phyloP scores from a whole-genome alignment of 2,888 invertebrate genomes.

The Salticus scenicus region DNA sequence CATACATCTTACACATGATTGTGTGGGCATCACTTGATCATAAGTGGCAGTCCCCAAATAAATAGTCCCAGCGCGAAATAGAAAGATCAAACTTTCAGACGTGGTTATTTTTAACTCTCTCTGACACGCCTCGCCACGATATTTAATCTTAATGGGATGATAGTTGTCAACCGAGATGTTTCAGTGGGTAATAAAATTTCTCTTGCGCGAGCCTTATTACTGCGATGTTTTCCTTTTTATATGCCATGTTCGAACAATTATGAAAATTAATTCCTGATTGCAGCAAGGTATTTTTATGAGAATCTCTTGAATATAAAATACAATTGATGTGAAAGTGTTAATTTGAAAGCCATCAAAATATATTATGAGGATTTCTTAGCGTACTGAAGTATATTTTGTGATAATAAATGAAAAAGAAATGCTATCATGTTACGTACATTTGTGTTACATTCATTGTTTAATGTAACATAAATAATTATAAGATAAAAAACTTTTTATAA shows the following conservation, averaged over 20 bases:
- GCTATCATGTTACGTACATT: too few relatives aligned
- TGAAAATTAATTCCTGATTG: too few relatives aligned
- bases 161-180: neutral
- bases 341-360: too few relatives aligned
- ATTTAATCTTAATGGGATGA: neutral
- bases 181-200: neutral
- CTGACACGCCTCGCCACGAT: neutral
- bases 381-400: too few relatives aligned
- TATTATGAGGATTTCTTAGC: too few relatives aligned
- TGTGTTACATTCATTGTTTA: too few relatives aligned
- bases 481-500: too few relatives aligned
- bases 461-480: too few relatives aligned
- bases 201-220: neutral
- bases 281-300: too few relatives aligned
- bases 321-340: too few relatives aligned
- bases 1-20: neutral
- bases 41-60: neutral
- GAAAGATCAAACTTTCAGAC: neutral
- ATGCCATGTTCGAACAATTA: neutral
- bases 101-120: neutral
- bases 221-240: neutral
- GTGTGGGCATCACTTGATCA: neutral
- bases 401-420: too few relatives aligned
- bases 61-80: neutral
- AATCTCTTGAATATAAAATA: too few relatives aligned